Evolutionary conservation across 2,113 vertebrate genomes (phyloP).

Genomic region (Cyanoderma ruficeps): DNA sequence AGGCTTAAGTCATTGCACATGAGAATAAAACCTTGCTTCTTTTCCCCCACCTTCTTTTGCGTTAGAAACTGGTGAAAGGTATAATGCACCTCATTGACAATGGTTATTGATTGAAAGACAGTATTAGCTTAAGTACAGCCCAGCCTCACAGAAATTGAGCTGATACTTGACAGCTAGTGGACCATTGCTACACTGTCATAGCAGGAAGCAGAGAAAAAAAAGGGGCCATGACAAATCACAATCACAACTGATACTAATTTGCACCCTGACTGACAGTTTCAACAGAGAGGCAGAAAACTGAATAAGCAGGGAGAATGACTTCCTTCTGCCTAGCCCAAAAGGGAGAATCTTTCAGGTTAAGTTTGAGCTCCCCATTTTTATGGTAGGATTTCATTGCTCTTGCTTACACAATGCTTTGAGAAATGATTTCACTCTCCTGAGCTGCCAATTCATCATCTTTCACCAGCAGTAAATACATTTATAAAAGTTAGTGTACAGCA

Average conservation of each 20-base stretch:
- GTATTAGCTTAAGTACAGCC: background rate
- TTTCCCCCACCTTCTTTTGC: background rate
- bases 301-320: background rate
- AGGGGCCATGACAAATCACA: background rate
- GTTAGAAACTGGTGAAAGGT: background rate
- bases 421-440: background rate
- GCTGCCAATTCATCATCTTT: constrained; percentile 3
- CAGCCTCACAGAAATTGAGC: background rate
- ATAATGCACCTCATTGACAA: background rate
- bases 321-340: background rate
- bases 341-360: background rate
- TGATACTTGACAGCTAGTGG: background rate
- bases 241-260: background rate
- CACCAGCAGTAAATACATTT: constrained; percentile 40
- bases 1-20: background rate
- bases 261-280: constrained; percentile 23
- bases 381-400: background rate
- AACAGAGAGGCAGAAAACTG: background rate
- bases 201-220: background rate
- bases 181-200: background rate
- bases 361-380: background rate
- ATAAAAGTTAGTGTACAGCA: background rate
- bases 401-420: background rate
- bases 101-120: background rate
- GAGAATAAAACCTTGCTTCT: background rate